Percentiles rank a stretch among this genome's conserved stretches.
These are phyloP conservation scores for Caenorhabditis inopinata DNA, from an alignment of 1,140 invertebrate species.

Conservation along the genomic window DNA sequence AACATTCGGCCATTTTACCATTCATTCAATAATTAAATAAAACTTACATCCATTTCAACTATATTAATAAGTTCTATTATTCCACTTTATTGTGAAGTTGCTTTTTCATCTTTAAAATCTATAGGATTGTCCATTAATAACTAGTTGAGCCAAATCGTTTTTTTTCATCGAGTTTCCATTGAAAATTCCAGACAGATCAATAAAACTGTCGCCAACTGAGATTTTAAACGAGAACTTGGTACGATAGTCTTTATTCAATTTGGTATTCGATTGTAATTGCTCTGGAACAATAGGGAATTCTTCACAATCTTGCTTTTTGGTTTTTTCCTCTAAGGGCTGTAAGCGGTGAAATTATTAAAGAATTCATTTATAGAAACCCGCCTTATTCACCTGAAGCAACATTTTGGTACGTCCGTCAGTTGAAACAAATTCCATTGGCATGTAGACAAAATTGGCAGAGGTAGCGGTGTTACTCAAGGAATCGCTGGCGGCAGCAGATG, in stretches of 20 bases:
- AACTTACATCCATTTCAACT: too few species aligned
- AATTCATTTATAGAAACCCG: too few species aligned
- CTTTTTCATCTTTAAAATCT: too few species aligned
- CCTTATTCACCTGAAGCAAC: background rate
- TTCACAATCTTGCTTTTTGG: background rate
- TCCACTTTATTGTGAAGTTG: too few species aligned
- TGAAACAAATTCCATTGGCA: background rate
- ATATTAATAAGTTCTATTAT: too few species aligned
- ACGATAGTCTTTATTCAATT: background rate
- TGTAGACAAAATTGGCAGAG: background rate
- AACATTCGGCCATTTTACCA: too few species aligned
- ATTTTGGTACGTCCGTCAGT: background rate
- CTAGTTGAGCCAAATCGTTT: background rate
- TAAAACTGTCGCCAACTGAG: background rate
- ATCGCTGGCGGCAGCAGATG: background rate
- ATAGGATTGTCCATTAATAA: conserved; percentile 3
- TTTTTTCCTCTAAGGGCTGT: background rate
- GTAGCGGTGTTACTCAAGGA: too few species aligned
- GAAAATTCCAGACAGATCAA: conserved; percentile 1
- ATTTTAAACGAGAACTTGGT: background rate
- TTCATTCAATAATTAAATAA: too few species aligned
- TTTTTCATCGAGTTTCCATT: conserved; percentile 4
- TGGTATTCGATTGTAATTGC: conserved; percentile 13
- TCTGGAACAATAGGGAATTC: background rate
- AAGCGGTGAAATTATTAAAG: background rate